Evolutionary conservation across 2,888 invertebrate species (phyloP), one percentile per base, ranked within the genome.

Genomic region (Pollenia angustigena): DNA sequence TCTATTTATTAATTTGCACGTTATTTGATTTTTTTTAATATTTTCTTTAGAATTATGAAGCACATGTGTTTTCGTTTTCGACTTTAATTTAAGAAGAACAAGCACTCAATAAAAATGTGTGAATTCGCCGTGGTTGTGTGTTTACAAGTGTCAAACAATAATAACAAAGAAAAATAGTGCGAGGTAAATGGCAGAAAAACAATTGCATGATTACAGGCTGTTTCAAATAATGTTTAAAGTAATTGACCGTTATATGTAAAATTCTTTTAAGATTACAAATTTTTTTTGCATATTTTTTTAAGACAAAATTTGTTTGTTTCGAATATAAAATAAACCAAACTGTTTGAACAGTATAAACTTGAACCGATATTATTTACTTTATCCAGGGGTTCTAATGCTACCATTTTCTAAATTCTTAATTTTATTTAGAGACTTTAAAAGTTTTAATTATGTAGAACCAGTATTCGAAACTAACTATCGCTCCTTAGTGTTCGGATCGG

Each of bases 51-150:
- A 58, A 44, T 40, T 68, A 56, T 74, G 56, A 81, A 84, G 81
- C 84, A 87, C 87, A 78, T 81, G 87, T 84, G 68, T 81, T 74
- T 81, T 81, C 52, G 54, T 76, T 72, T 85, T 48, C 44, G 18
- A 60, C 60, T 18, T 64, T 18, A 60, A 9, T 46, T 9, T 10
- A 52, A 76, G 32, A 81, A 85, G 85, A 85, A 78, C 72, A 81
- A 78, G 81, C 64, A 81, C 23, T 8, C 23, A 16, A 23, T 14
- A 44, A 76, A 54, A 10, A 52, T 69, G 71, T 50, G 40, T 56
- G 12, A 54, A 23, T 23, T 23, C 23, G 23, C 23, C 23, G 46
- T 54, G 48, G 9, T 11, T 76, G 54, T 76, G 46, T 66, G 69
- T 66, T 69, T 16, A 16, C 4, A 60, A 40, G 2, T 80, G 60